Evolutionary conservation across 2,797 vertebrate species (phyloP), one percentile per base, ranked within the genome.

Genomic region (Acanthis flammea): DNA sequence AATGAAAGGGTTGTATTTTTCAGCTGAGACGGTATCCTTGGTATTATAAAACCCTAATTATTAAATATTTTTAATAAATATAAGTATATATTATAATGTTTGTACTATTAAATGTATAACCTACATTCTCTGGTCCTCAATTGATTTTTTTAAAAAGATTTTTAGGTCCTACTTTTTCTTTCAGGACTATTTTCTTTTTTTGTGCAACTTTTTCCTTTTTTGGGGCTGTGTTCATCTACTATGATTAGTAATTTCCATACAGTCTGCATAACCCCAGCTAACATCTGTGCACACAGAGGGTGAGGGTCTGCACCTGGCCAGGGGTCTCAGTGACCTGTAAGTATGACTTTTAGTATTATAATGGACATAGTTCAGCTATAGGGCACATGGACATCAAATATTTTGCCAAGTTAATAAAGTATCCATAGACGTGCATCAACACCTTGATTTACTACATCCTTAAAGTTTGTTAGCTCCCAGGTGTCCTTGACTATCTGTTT

Each of bases 21-120:
- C 48, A 78, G n/a, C 28, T 31, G 37, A 75, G 28, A n/a, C 0
- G 2, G 4, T 5, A 41, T 27, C 27, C 6, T 44, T 2, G 1
- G 12, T 21, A 48, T 53, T 60, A 24, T 10, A 10, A 33, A 17
- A 14, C 7, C 14, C 27, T 1, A 24, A 44, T 21, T 41, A 68
- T 30, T 21, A 74, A 79, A 14, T 30, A 12, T 51, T 72, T 14
- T 5, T 14, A 27, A 53, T 39, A 65, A 44, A 42, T 28, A 15
- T 7, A 58, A 74, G 31, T 30, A 57, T 18, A 10, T 24, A 37
- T 51, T 31, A 33, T 5, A 6, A 60, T 27, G 14, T 5, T 19
- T 54, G 0, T 25, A 35, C n/a, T n/a, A 61, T 42, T 51, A 80
- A 57, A 19, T 25, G 2, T 47, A 14, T 18, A 8, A 44, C 1